phyloP scores from a whole-genome alignment of 2,888 invertebrate species.

The Morpho achilles region DNA sequence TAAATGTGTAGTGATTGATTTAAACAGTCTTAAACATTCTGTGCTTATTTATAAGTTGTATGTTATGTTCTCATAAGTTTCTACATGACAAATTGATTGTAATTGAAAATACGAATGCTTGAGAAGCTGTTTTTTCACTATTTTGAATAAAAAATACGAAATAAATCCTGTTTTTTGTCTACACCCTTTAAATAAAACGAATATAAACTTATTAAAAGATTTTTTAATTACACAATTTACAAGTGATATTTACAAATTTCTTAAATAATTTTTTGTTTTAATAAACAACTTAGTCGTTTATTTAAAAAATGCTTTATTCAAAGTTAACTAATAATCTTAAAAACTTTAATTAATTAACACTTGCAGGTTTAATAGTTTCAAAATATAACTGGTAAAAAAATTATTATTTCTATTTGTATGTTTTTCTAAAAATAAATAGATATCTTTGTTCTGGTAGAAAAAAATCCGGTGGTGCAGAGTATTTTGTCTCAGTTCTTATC shows the following conservation, averaged over 20 bases:
- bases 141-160: constrained; percentile 18
- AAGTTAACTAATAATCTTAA: too few relatives aligned
- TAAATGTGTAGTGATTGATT: background rate
- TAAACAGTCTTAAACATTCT: background rate
- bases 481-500: constrained; percentile 23
- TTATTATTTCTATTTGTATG: constrained; percentile 9
- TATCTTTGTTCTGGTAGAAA: constrained; percentile 30
- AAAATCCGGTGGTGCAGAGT: constrained; percentile 38
- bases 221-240: constrained; percentile 34
- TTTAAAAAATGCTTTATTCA: background rate
- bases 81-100: constrained; percentile 22
- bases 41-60: background rate
- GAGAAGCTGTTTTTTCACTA: constrained; percentile 27
- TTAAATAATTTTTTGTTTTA: constrained; percentile 1
- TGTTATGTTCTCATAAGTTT: background rate
- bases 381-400: background rate
- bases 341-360: too few relatives aligned
- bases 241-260: constrained; percentile 32
- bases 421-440: constrained; percentile 19
- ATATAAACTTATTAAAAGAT: constrained; percentile 17
- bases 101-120: constrained; percentile 25
- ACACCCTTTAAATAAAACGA: constrained; percentile 8
- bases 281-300: background rate
- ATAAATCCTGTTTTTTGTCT: constrained; percentile 4
- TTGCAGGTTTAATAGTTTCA: too few relatives aligned